Percentiles rank a stretch among this genome's conserved stretches.
Conservation (phyloP, 2,797 vertebrate genomes). For the Halcyon badia region DNA sequence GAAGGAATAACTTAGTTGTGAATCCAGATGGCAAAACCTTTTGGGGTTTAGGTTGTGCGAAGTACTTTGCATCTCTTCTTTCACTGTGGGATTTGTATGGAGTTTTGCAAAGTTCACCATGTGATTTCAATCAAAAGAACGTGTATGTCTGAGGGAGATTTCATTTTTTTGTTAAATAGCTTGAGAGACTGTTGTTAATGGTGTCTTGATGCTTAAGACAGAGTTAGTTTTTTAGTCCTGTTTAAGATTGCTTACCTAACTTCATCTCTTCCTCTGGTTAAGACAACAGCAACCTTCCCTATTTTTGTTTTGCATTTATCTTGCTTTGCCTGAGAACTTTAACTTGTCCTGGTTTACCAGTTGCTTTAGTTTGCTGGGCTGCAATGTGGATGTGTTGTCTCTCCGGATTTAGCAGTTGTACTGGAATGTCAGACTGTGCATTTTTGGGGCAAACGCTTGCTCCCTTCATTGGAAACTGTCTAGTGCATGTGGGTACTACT, state of each 20-base stretch:
- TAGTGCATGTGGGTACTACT: not conserved
- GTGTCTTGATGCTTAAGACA: not conserved
- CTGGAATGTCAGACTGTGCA: not conserved
- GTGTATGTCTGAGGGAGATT: not conserved
- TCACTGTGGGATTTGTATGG: not conserved
- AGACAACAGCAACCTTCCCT: not conserved
- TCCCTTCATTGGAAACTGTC: not conserved
- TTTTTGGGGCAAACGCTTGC: not conserved
- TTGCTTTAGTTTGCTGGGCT: not conserved
- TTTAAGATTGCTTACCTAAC: not conserved
- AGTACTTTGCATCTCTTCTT: slow-evolving; percentile 17
- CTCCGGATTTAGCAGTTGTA: not conserved
- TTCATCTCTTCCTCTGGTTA: not conserved
- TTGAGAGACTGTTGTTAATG: not conserved
- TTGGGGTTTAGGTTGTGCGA: not conserved
- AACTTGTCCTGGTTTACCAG: not conserved
- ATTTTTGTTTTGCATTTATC: not conserved
- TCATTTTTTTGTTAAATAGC: not conserved
- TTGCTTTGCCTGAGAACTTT: not conserved
- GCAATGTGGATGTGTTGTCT: not conserved
- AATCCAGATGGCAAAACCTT: slow-evolving; percentile 56
- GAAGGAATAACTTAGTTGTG: not conserved
- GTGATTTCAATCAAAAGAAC: slow-evolving; percentile 49
- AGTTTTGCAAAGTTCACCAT: slow-evolving; percentile 23
- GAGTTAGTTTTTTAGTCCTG: not conserved